Base-by-base conservation (phyloP, 2,797 vertebrate genomes). In the Kryptolebias ocellatus region DNA sequence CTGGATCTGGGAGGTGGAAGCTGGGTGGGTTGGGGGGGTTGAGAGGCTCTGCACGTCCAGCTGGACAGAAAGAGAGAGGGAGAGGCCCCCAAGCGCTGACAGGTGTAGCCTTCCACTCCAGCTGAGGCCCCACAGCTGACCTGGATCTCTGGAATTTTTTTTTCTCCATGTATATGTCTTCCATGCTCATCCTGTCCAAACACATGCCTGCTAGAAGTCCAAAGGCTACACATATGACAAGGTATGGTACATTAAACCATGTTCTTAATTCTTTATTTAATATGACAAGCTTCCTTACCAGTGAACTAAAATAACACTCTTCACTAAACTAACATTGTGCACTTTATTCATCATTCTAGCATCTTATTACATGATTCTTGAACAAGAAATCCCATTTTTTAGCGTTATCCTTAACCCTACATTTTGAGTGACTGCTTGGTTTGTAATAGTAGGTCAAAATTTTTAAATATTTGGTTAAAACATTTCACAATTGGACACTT, bases 101-200 rank as follows among this genome's bases (percentile, higher is more conserved):
- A 94, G 92, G 91, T 94, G 92, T 93, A 89, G 87, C 87, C 87
- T 88, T 87, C 87, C 81, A 87, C 87, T 92, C 90, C 93, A 94
- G 92, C 93, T 94, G 92, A 92, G 92, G 86, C 90, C 88, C 88
- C 75, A 75, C 83, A 91, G 88, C 86, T 93, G 92, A 93, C 92
- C 92, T 93, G 91, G 84, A 93, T 93, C 88, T 89, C 77, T 73
- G 68, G 77, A 83, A 83, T 76, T 79, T 81, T 24, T 24, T 24
- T 87, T 81, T 72, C 67, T 83, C 47, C 49, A 58, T 67, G 71
- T 58, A 29, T 69, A 53, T 83, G 57, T 77, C 67, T 63, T 63
- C 67, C 69, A 61, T 24, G 17, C 49, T 60, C 67, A 46, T 70
- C 57, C 49, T 79, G 76, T 84, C 79, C 65, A 73, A 90, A 84